Conservation (phyloP, 1,140 invertebrate species). For the Panulirus ornatus region DNA sequence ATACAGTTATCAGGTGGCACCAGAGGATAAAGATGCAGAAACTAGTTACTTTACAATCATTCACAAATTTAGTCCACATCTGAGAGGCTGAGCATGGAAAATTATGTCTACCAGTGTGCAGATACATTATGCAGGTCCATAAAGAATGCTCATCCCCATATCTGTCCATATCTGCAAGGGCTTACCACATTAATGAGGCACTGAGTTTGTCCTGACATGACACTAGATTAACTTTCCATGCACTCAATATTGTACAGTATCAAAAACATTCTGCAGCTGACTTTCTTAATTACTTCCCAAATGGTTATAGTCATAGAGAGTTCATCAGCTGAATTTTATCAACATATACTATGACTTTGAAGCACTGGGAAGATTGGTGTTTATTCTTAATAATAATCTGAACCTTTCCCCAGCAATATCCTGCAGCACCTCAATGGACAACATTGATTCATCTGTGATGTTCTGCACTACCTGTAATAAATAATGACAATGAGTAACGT, state of each 20-base stretch:
- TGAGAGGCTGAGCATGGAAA: not conserved
- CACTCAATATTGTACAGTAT: not conserved
- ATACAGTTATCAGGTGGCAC: not conserved
- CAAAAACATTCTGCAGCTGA: not conserved
- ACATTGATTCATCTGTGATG: slow-evolving; percentile 44
- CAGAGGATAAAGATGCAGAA: not conserved
- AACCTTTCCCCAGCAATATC: slow-evolving; percentile 52
- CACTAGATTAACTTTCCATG: not conserved
- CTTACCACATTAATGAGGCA: slow-evolving; percentile 12
- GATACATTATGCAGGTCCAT: not conserved
- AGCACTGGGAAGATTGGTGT: not conserved
- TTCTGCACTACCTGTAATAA: slow-evolving; percentile 62
- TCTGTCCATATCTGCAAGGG: not conserved
- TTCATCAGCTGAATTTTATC: not conserved
- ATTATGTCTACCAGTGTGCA: not conserved
- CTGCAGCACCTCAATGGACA: slow-evolving; percentile 63
- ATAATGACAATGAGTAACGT: too few relatives aligned
- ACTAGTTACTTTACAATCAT: not conserved
- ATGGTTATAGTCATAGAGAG: not conserved
- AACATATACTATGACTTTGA: not conserved
- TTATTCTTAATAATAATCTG: slow-evolving; percentile 41
- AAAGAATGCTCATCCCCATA: not conserved
- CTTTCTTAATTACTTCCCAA: not conserved
- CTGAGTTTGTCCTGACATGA: not conserved
- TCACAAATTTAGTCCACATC: not conserved